Evolutionary conservation across 2,888 invertebrate species (phyloP).

Genomic region (Reticulitermes lucifugus): DNA sequence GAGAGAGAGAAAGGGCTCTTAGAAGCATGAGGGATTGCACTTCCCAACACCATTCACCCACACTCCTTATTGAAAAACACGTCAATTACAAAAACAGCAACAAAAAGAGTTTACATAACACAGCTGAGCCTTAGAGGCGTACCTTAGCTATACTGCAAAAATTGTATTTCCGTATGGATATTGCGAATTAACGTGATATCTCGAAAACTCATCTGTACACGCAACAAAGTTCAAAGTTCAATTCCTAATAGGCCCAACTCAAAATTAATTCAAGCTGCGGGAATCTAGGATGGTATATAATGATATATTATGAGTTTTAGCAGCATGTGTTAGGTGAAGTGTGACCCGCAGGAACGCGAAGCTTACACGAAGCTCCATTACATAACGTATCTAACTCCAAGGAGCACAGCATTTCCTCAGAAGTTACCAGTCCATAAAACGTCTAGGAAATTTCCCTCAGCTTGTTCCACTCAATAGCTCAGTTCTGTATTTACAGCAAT

Average conservation of each 20-base stretch:
- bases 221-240: background rate
- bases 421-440: too few species aligned
- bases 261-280: too few species aligned
- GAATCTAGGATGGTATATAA: too few species aligned
- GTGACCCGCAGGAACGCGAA: too few species aligned
- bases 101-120: background rate
- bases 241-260: background rate
- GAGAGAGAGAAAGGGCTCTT: background rate
- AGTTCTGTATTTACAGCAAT: too few species aligned
- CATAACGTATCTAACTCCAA: too few species aligned
- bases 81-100: conserved; percentile 23
- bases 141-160: background rate
- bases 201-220: background rate
- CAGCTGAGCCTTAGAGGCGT: background rate
- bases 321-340: too few species aligned
- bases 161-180: background rate
- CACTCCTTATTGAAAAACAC: background rate
- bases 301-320: too few species aligned
- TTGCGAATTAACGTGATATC: background rate
- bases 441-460: too few species aligned
- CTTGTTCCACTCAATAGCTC: too few species aligned
- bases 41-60: background rate
- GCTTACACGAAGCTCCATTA: too few species aligned
- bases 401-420: too few species aligned
- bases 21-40: background rate